Evolutionary conservation across 2,888 invertebrate genomes (phyloP), one percentile per base, ranked within the genome.

Genomic region (Odontocolon sp.): DNA sequence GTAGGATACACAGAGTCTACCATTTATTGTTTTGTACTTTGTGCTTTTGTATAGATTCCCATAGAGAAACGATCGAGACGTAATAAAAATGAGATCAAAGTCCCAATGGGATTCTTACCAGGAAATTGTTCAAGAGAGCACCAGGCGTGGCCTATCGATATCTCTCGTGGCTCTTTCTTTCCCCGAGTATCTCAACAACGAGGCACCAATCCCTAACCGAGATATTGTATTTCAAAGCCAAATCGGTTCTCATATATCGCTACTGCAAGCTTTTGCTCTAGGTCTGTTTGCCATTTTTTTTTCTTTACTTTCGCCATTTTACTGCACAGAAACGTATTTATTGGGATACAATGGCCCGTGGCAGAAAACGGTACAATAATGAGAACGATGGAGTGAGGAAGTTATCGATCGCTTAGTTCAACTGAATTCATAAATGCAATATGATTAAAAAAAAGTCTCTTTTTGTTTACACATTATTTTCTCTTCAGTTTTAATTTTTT

Each of bases 51-150:
- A n/a, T 50, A 28, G 50, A 50, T 50, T 50, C 2, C 6, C 6
- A 42, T 54, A 36, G 1, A 57, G 63, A 54, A 68, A 57, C 77
- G 70, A 78, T 81, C 54, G 74, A 75, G 52, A 80, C 42, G 80
- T 77, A 82, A 82, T 83, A 84, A 83, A 84, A 83, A 76, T 63
- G 75, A 79, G 75, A 84, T 82, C 75, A 76, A 79, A 79, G 42
- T 70, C 78, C 56, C 76, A 57, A n/a, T 36, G 77, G 78, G 68
- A 47, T 76, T 79, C 77, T 79, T 76, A 76, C 64, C 57, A 76
- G 71, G 77, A 77, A 80, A 81, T 81, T 79, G 78, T 80, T 73
- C 66, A 14, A 45, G 59, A 52, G 38, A 45, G 38, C 57, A 63
- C 57, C 50, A 64, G 26, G 40, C 59, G 66, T 64, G 14, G 59